Conservation (phyloP, 2,888 invertebrate genomes). For the Netelia melanura region DNA sequence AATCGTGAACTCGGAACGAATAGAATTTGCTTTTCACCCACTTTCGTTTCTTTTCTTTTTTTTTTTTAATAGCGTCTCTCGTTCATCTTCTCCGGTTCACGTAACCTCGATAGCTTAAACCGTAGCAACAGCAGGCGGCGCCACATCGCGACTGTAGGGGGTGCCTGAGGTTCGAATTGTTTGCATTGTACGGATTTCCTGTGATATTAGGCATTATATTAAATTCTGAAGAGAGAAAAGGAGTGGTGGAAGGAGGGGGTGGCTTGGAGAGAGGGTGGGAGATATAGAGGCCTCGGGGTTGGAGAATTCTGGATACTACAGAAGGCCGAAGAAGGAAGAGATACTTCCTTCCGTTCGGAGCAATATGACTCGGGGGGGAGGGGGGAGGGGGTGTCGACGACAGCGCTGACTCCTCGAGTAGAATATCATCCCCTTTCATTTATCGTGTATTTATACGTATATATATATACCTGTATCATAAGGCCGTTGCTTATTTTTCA, state of each 20-base stretch:
- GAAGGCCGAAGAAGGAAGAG: slow-evolving; percentile 66
- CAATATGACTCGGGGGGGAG: slow-evolving; percentile 64
- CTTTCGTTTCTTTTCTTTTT: neutral
- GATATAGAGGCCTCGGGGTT: slow-evolving; percentile 36
- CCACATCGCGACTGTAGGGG: slow-evolving; percentile 10
- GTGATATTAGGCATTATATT: slow-evolving; percentile 81
- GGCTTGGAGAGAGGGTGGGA: neutral
- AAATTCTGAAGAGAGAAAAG: slow-evolving; percentile 78
- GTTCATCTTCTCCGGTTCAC: slow-evolving; percentile 17
- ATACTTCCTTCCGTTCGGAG: slow-evolving; percentile 73
- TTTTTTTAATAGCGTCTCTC: slow-evolving; percentile 31
- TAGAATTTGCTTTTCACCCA: slow-evolving; percentile 21
- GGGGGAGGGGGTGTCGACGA: neutral
- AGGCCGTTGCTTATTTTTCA: slow-evolving; percentile 64
- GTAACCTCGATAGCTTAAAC: slow-evolving; percentile 49
- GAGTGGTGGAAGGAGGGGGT: slow-evolving; percentile 49
- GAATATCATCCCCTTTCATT: slow-evolving; percentile 51
- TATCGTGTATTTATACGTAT: slow-evolving; percentile 13
- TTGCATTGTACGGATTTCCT: slow-evolving; percentile 80
- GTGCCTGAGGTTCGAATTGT: slow-evolving; percentile 76
- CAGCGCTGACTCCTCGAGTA: slow-evolving; percentile 46
- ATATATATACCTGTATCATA: slow-evolving; percentile 16
- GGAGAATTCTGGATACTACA: slow-evolving; percentile 59
- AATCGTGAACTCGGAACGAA: neutral
- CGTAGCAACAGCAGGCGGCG: slow-evolving; percentile 2